A percentile compares a stretch with the other conserved stretches of the same genome.
Conservation (phyloP, 2,888 invertebrate species). For the Nephrotoma guestfalica region DNA sequence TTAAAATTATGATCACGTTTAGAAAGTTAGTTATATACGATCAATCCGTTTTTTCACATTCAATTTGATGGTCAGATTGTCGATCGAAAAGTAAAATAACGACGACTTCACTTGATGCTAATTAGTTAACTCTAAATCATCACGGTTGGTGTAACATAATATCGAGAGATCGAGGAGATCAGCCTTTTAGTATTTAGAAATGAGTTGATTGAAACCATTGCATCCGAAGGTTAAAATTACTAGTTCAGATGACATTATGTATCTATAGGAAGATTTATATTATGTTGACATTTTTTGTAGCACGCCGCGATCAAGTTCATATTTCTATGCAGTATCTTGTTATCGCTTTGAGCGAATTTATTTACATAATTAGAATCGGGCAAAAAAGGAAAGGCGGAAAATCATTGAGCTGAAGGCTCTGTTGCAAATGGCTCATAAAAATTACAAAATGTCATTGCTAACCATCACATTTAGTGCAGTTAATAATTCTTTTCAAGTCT, state of each 20-base stretch:
- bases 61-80: background rate
- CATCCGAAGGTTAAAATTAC: background rate
- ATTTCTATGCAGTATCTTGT: background rate
- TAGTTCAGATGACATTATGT: background rate
- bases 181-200: background rate
- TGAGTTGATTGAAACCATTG: background rate
- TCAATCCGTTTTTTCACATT: background rate
- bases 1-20: background rate
- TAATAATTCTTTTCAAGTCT: too few species aligned
- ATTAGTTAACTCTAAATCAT: background rate
- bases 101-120: background rate
- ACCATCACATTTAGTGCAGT: too few species aligned
- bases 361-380: too few species aligned
- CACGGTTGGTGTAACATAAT: background rate
- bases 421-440: too few species aligned
- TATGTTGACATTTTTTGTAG: background rate
- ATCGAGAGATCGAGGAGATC: background rate
- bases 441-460: too few species aligned
- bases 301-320: background rate
- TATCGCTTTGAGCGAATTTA: too few species aligned
- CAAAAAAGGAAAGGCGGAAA: too few species aligned
- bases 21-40: background rate
- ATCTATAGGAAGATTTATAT: too few species aligned
- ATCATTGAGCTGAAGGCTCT: too few species aligned
- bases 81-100: background rate